phyloP scores from a whole-genome alignment of 1,140 invertebrate species.

The Trissolcus basalis region DNA sequence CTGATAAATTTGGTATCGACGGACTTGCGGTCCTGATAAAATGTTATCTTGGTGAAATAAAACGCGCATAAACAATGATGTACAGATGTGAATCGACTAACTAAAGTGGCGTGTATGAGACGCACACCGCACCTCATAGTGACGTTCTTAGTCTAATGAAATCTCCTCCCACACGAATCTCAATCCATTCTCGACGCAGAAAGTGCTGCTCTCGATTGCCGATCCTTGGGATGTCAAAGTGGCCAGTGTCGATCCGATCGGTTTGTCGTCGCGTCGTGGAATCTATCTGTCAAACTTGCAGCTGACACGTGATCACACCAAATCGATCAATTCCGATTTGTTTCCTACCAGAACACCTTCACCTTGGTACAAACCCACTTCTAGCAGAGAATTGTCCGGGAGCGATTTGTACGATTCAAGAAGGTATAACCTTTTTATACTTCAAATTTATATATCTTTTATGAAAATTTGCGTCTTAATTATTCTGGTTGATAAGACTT shows the following conservation, averaged over 20 bases:
- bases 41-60: constrained; percentile 22
- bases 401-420: neutral
- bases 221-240: constrained; percentile 74
- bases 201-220: constrained; percentile 73
- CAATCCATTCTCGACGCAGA: constrained; percentile 65
- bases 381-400: constrained; percentile 12
- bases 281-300: constrained; percentile 57
- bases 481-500: too few relatives aligned
- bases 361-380: constrained; percentile 71
- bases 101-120: neutral
- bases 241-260: constrained; percentile 71
- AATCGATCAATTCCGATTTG: constrained; percentile 1
- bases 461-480: too few relatives aligned
- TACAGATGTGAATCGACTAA: too few relatives aligned
- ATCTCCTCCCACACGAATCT: constrained; percentile 62
- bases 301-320: constrained; percentile 28
- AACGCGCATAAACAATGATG: constrained; percentile 20
- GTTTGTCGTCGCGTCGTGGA: constrained; percentile 64
- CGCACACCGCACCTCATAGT: constrained; percentile 39
- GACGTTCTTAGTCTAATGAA: constrained; percentile 51
- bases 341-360: constrained; percentile 62
- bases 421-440: constrained; percentile 34
- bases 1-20: constrained; percentile 11
- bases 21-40: constrained; percentile 15
- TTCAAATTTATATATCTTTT: too few relatives aligned